A percentile compares a stretch with the other conserved stretches of the same genome.
phyloP scores from a whole-genome alignment of 2,888 invertebrate genomes.

The Tribolium freemani region DNA sequence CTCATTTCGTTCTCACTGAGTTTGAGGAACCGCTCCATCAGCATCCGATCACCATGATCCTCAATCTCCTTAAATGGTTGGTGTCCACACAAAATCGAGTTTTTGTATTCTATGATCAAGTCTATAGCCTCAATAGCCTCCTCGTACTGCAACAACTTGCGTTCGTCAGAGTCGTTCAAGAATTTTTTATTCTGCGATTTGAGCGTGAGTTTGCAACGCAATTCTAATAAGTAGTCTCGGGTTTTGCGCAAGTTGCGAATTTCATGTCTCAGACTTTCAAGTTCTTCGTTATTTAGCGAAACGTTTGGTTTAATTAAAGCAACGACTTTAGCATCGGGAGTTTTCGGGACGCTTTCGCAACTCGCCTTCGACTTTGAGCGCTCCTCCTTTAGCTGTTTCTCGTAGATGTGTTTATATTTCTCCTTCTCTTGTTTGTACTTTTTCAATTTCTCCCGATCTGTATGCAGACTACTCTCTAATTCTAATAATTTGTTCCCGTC shows the following conservation, averaged over 20 bases:
- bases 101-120: conserved; percentile 93
- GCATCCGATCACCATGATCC: conserved; percentile 81
- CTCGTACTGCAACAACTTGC: conserved; percentile 85
- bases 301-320: conserved; percentile 44
- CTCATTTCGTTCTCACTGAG: conserved; percentile 87
- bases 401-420: conserved; percentile 78
- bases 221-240: conserved; percentile 82
- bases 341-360: conserved; percentile 47
- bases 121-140: conserved; percentile 95
- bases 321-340: conserved; percentile 47
- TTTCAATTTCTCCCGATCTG: conserved; percentile 81
- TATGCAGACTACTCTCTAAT: conserved; percentile 79
- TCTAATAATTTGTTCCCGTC: conserved; percentile 79
- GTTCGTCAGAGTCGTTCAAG: conserved; percentile 80
- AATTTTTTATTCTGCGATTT: conserved; percentile 81
- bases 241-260: conserved; percentile 85
- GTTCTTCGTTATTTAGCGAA: conserved; percentile 65
- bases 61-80: conserved; percentile 57
- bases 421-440: conserved; percentile 82
- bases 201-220: conserved; percentile 80
- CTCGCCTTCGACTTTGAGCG: conserved; percentile 45
- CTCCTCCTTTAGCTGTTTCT: conserved; percentile 71
- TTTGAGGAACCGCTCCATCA: conserved; percentile 85
- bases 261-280: conserved; percentile 80
- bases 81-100: conserved; percentile 87